Evolutionary conservation across 2,113 vertebrate species (phyloP).

Genomic region (Pelmatolapia mariae): DNA sequence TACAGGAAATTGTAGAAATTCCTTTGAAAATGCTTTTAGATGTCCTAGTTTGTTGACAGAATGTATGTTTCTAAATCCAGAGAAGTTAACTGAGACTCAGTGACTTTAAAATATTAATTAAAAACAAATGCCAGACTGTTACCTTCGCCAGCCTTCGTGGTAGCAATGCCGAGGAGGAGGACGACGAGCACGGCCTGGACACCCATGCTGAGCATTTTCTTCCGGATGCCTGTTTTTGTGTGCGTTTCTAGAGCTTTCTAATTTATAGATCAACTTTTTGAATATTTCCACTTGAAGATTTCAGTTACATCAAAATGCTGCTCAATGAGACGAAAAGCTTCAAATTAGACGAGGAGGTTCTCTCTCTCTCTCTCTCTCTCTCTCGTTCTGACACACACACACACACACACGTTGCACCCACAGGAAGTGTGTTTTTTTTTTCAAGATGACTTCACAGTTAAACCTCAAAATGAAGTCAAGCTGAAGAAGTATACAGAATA

Average conservation of each 20-base stretch:
- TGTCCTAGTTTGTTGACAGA: fast-evolving
- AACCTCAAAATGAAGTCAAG: constrained; percentile 21
- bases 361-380: background rate
- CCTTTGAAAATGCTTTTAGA: background rate
- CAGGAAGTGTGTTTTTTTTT: constrained; percentile 42
- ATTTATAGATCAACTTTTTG: fast-evolving
- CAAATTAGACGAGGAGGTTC: fast-evolving
- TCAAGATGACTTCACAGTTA: background rate
- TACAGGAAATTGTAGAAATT: background rate
- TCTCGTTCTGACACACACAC: background rate
- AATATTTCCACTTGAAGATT: fast-evolving
- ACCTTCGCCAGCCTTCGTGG: background rate
- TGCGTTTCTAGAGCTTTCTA: background rate
- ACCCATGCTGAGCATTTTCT: background rate
- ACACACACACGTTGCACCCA: background rate
- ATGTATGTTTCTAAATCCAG: fast-evolving
- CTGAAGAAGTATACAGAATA: fast-evolving
- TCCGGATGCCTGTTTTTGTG: fast-evolving
- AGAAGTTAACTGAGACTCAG: fast-evolving
- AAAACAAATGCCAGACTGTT: background rate
- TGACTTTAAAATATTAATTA: fast-evolving
- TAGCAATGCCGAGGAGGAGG: background rate
- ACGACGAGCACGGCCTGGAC: background rate
- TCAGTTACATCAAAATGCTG: background rate
- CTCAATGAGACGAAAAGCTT: background rate